These are phyloP conservation scores for Lepus timidus DNA, from an alignment of 2,113 vertebrate genomes.

Conservation along the genomic window DNA sequence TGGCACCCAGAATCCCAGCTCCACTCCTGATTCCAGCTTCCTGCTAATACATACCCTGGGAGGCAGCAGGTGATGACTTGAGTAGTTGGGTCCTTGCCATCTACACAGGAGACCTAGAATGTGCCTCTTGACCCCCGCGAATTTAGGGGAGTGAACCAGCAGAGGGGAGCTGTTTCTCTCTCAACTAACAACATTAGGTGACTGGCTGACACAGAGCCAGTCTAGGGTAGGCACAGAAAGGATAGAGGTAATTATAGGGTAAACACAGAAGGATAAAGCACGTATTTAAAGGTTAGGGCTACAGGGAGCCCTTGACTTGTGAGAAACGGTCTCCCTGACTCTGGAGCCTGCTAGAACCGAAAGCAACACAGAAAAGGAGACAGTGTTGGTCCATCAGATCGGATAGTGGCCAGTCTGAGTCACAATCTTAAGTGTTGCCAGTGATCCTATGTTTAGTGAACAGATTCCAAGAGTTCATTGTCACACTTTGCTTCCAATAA, in stretches of 20 bases:
- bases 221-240: no score
- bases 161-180: no score
- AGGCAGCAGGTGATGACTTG: no score
- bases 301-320: background rate
- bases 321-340: background rate
- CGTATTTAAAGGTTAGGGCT: constrained; percentile 15
- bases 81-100: no score
- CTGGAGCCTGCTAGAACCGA: background rate
- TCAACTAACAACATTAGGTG: background rate
- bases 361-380: background rate
- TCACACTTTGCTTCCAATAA: background rate
- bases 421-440: background rate
- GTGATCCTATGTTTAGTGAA: background rate
- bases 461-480: background rate
- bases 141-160: no score
- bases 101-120: no score
- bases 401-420: background rate
- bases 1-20: no score
- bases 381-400: background rate
- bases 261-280: background rate
- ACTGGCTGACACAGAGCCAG: background rate
- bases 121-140: no score
- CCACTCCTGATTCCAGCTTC: no score
- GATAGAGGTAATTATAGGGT: background rate
- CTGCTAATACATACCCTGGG: no score